Evolutionary conservation across 2,888 invertebrate genomes (phyloP), one percentile per base, ranked within the genome.

Genomic region (Flabesymbios commensalis): DNA sequence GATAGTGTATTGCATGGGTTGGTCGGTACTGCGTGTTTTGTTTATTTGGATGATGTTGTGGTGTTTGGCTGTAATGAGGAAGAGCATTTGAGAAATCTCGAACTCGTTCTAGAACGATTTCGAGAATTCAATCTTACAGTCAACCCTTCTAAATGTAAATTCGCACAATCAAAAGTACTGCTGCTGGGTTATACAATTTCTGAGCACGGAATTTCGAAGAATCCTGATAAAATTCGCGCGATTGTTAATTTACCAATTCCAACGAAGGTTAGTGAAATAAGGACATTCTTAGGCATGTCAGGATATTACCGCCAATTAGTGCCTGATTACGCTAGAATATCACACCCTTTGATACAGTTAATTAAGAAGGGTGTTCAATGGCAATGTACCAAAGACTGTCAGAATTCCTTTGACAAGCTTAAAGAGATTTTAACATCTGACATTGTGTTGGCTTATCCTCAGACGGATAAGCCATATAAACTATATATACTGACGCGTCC

Each of bases 381-480:
- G 26, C 5, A 41, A 3, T 59, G 52, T 42, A 22, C 7, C 19
- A 22, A 3, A 19, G 29, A 53, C 22, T 22, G 22, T 5, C 10
- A 39, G 24, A 19, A 10, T 3, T 14, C 53, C 17, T 59, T 59
- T 43, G 28, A 41, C 3, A 24, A 14, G 19, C 31, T 59, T 3
- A 59, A 59, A 28, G 17, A 42, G 7, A 5, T 3, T 17, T 33
- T 59, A 4, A 43, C 26, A 17, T 14, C 19, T 3, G 2, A 29
- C 42, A 52, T 53, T 10, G 32, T 59, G 7, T 24, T 59, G 53
- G 53, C 28, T 2, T 43, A 54, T 28, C 51, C 58, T 5, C n/a
- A 51, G 17, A n/a, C 24, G 4, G 26, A 7, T 5, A 5, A 31
- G 19, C 43, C 28, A 5, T n/a, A n/a, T n/a, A n/a, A n/a, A n/a